A percentile compares a stretch with the other conserved stretches of the same genome.
phyloP scores from a whole-genome alignment of 2,797 vertebrate species.

The Rhabdomys pumilio region DNA sequence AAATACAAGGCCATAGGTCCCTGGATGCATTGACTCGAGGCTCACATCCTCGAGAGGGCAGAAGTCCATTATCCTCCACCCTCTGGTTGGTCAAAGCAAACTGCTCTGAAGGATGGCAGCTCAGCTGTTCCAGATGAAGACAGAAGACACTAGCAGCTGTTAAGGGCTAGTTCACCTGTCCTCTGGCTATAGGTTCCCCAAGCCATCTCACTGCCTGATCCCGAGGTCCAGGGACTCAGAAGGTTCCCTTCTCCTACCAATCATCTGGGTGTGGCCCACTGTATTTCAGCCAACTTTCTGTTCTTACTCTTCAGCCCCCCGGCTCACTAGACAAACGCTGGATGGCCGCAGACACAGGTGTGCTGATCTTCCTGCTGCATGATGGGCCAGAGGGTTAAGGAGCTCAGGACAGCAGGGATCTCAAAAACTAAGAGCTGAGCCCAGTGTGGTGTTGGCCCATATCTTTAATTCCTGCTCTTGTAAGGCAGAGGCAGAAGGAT shows the following conservation, averaged over 20 bases:
- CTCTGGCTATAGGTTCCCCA: neutral
- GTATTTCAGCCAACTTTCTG: neutral
- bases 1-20: constrained; percentile 9
- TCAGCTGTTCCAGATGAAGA: neutral
- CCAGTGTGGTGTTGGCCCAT: neutral
- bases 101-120: neutral
- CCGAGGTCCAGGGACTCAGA: neutral
- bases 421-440: constrained; percentile 2
- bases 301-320: neutral
- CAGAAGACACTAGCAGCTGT: neutral
- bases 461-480: neutral
- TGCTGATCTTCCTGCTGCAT: constrained; percentile 1
- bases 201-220: neutral
- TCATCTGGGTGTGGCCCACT: neutral
- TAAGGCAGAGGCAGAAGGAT: neutral
- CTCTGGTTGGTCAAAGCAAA: constrained; percentile 32
- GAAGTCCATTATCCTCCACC: constrained; percentile 19
- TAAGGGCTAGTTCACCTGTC: constrained; percentile 14
- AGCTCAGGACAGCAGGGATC: neutral
- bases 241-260: neutral
- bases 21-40: neutral
- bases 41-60: neutral
- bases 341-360: neutral
- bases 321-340: neutral
- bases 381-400: neutral